Evolutionary conservation across 2,113 vertebrate genomes (phyloP).

Genomic region (Tachycineta bicolor): DNA sequence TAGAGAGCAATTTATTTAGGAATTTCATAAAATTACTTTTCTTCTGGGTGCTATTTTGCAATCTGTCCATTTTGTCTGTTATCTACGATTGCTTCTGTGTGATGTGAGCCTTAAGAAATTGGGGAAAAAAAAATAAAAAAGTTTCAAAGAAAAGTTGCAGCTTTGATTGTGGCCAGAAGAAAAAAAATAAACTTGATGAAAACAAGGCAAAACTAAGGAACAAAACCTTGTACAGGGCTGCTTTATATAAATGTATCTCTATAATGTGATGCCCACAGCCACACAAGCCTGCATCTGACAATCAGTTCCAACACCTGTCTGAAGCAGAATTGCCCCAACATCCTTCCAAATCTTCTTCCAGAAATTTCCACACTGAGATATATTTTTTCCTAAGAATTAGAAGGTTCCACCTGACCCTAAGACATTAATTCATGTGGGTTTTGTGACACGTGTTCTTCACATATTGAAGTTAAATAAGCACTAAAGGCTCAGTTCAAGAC

Average conservation of each 20-base stretch:
- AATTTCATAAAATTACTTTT: conserved; percentile 35
- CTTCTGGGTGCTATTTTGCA: neutral
- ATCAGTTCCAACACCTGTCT: neutral
- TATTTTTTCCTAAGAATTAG: neutral
- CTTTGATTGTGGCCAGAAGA: neutral
- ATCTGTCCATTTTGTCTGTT: neutral
- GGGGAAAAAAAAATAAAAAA: neutral
- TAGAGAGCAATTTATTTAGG: conserved; percentile 42
- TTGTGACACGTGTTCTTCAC: neutral
- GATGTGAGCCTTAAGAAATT: neutral
- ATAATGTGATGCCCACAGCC: neutral
- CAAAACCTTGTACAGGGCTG: neutral
- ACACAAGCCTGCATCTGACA: neutral
- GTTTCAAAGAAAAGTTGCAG: neutral
- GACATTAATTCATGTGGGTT: neutral
- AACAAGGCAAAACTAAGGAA: neutral
- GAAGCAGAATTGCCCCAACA: neutral
- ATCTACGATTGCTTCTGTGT: neutral
- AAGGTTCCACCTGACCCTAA: neutral
- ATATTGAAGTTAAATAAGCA: neutral
- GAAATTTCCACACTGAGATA: neutral
- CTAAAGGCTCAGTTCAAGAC: neutral
- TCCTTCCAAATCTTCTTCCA: neutral
- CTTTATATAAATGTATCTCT: too few species aligned
- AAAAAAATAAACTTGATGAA: neutral